These are phyloP conservation scores for Babylonia areolata DNA, from an alignment of 1,140 invertebrate genomes.

Conservation along the genomic window DNA sequence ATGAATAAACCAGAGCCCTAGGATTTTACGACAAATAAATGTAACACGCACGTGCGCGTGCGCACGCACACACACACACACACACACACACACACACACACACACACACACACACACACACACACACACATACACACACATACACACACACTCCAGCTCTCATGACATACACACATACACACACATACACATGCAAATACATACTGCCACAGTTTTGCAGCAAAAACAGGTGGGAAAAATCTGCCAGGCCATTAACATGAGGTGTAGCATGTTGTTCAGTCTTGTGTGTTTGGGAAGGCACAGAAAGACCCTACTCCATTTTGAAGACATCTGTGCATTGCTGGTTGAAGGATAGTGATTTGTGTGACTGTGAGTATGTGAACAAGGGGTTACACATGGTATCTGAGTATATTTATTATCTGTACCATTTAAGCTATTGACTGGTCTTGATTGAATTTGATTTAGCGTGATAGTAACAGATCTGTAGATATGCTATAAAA, in stretches of 20 bases:
- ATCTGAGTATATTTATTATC: too few species aligned
- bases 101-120: neutral
- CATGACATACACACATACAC: too few species aligned
- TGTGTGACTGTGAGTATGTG: neutral
- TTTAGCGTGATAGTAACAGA: neutral
- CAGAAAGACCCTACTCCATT: too few species aligned
- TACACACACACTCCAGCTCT: neutral
- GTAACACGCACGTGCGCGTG: too few species aligned
- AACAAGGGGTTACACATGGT: neutral
- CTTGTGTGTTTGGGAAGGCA: too few species aligned
- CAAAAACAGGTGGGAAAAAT: neutral
- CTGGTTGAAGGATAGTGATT: neutral
- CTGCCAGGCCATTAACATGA: neutral
- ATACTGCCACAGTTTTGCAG: neutral
- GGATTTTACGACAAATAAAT: neutral
- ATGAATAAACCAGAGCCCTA: neutral
- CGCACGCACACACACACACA: neutral
- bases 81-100: slow-evolving; percentile 1
- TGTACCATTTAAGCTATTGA: too few species aligned
- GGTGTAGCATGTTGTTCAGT: neutral
- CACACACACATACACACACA: neutral
- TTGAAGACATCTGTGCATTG: neutral
- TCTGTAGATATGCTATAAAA: neutral
- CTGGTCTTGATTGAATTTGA: too few species aligned
- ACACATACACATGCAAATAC: neutral